Percentiles rank a stretch among this genome's conserved stretches.
Evolutionary conservation across 2,113 vertebrate genomes (phyloP).

Genomic region (Tretioscincus oriximinensis): DNA sequence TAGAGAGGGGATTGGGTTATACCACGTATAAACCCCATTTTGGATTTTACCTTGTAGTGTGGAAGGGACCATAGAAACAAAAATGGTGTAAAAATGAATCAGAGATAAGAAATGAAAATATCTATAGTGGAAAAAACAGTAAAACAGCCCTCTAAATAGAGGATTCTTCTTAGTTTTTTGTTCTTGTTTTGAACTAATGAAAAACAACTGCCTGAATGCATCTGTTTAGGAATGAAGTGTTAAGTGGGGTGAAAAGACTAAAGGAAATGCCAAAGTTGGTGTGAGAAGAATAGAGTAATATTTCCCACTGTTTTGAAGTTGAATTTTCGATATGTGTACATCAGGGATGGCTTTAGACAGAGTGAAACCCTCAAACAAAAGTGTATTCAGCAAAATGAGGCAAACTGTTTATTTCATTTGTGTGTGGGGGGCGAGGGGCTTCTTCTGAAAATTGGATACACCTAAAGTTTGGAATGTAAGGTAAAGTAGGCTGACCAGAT

Average conservation of each 20-base stretch:
- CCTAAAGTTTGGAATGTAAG: not conserved
- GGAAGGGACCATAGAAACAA: not conserved
- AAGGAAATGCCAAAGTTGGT: conserved; percentile 21
- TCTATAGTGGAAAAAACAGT: not conserved
- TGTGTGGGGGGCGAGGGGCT: too few species aligned
- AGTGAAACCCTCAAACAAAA: not conserved
- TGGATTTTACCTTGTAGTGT: too few species aligned
- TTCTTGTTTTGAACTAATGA: conserved; percentile 7
- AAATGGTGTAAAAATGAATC: not conserved
- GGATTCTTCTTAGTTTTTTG: not conserved
- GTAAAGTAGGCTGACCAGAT: too few species aligned
- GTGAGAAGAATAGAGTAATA: conserved; percentile 5
- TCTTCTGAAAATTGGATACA: not conserved
- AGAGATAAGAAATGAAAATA: not conserved
- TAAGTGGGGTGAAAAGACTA: conserved; percentile 21
- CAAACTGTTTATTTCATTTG: not conserved
- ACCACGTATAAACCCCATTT: too few species aligned
- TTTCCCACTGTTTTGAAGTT: conserved; percentile 14
- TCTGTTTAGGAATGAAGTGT: conserved; percentile 26
- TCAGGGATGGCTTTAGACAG: not conserved
- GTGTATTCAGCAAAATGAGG: not conserved
- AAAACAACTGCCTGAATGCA: conserved; percentile 4
- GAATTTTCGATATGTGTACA: not conserved
- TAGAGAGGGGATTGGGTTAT: too few species aligned
- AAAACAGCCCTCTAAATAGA: not conserved